Evolutionary conservation across 2,113 vertebrate species (phyloP).

Genomic region (Orientallactaga bullata): DNA sequence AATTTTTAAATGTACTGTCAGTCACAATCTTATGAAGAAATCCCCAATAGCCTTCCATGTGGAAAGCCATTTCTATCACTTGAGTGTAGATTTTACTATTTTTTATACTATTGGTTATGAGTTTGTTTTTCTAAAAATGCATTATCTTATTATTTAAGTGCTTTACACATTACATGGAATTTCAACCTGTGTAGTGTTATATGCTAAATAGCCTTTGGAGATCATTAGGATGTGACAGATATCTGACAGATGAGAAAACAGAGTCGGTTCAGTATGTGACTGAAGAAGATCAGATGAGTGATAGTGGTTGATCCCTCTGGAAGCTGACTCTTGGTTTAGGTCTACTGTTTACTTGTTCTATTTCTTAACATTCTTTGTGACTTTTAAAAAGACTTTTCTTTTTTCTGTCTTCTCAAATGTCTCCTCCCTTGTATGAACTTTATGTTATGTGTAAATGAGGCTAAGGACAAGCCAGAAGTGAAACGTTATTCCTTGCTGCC

Average conservation of each 20-base stretch:
- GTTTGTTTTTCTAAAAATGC: background rate
- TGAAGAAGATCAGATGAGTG: background rate
- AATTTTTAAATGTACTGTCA: background rate
- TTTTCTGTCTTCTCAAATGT: background rate
- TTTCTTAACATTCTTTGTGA: background rate
- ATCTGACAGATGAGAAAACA: background rate
- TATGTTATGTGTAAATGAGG: background rate
- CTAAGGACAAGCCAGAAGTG: background rate
- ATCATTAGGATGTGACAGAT: background rate
- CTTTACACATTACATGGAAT: background rate
- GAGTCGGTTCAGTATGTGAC: background rate
- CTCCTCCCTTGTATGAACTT: background rate
- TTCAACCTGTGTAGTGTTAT: background rate
- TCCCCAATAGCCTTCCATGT: background rate
- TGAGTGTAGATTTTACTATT: background rate
- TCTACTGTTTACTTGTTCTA: background rate
- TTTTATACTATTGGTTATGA: background rate
- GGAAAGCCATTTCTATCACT: background rate
- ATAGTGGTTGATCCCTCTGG: background rate
- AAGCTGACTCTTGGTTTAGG: background rate
- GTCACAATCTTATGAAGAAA: constrained; percentile 9
- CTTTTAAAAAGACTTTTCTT: background rate
- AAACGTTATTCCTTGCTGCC: background rate
- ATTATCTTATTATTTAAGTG: background rate
- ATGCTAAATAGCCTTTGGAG: background rate